Percentiles rank a stretch among this genome's conserved stretches.
phyloP scores from a whole-genome alignment of 1,140 invertebrate genomes.

The Gonioctena quinquepunctata region DNA sequence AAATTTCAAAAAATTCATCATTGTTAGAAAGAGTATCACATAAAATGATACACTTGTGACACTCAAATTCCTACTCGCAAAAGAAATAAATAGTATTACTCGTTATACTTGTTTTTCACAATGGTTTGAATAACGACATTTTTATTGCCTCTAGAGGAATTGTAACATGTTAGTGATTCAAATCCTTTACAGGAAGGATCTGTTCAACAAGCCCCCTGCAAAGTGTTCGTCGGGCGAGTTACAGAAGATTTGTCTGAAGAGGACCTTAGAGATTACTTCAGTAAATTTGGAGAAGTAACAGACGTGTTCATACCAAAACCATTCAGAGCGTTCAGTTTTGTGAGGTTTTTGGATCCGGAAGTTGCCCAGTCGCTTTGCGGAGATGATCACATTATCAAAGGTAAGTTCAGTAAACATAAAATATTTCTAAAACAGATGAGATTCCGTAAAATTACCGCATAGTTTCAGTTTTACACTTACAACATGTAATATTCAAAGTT shows the following conservation, averaged over 20 bases:
- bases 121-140: not conserved
- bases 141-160: not conserved
- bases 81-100: not conserved
- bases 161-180: not conserved
- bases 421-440: too few species aligned
- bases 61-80: not conserved
- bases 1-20: too few species aligned
- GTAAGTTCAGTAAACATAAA: too few species aligned
- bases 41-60: too few species aligned
- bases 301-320: constrained; percentile 96
- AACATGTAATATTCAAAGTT: too few species aligned
- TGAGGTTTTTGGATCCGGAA: constrained; percentile 93
- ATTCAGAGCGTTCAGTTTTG: constrained; percentile 93
- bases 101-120: not conserved
- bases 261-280: constrained; percentile 92
- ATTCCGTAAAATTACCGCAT: too few species aligned
- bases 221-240: constrained; percentile 94
- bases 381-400: constrained; percentile 97
- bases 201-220: constrained; percentile 86
- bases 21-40: too few species aligned
- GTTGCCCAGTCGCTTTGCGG: constrained; percentile 92
- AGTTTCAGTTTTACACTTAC: too few species aligned
- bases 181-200: constrained; percentile 70
- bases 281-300: constrained; percentile 92
- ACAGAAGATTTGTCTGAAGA: constrained; percentile 89